These are phyloP conservation scores for Henricia sp. DNA, from an alignment of 53 echinoderm and acorn worm genomes.

Conservation along the genomic window DNA sequence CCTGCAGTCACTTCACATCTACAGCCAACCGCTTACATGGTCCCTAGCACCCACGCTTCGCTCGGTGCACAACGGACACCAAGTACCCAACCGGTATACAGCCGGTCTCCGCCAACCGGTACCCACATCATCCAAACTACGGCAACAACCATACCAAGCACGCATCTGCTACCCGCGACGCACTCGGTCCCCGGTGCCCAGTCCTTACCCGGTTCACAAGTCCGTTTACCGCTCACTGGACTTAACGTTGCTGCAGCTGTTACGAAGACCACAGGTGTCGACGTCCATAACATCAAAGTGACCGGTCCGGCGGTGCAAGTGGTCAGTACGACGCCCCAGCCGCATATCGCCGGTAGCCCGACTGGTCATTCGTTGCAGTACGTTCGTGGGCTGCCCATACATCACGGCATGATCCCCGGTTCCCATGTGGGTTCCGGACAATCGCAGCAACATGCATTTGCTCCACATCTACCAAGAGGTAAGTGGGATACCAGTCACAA, in stretches of 20 bases:
- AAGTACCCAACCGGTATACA: constrained; percentile 19
- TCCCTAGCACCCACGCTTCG: constrained; percentile 21
- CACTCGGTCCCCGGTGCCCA: constrained; percentile 38
- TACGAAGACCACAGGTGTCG: not conserved
- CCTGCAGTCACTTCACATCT: constrained; percentile 26
- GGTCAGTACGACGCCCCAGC: constrained; percentile 31
- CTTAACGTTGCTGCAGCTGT: not conserved
- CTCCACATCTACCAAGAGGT: constrained; percentile 69
- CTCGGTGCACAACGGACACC: not conserved
- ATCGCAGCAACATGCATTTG: constrained; percentile 40
- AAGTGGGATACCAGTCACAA: too few species aligned
- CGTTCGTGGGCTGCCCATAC: constrained; percentile 17
- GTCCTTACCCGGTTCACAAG: constrained; percentile 13
- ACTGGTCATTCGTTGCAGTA: constrained; percentile 28
- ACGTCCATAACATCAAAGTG: constrained; percentile 26
- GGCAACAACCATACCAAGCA: constrained; percentile 17
- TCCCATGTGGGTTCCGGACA: constrained; percentile 45
- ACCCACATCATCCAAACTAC: constrained; percentile 34
- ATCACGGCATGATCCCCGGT: constrained; percentile 24
- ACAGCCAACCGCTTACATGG: constrained; percentile 39
- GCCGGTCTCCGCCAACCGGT: not conserved
- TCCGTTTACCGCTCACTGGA: not conserved
- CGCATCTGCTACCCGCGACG: constrained; percentile 28
- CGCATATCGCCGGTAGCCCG: constrained; percentile 2
- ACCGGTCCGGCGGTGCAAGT: not conserved